Evolutionary conservation across 2,113 vertebrate genomes (phyloP).

Genomic region (Platysteira castanea): DNA sequence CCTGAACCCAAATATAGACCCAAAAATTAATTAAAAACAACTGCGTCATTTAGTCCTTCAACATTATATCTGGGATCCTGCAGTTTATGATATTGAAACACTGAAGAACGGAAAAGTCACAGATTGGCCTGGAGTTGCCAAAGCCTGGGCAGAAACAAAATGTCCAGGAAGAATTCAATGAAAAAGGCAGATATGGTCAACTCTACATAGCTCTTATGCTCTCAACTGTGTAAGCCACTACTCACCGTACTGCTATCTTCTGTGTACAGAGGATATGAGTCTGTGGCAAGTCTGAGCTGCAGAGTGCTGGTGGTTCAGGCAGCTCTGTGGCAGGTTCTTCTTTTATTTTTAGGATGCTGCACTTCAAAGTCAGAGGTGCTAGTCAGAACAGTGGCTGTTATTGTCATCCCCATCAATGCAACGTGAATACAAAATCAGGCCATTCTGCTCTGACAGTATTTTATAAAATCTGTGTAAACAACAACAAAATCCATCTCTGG

Average conservation of each 20-base stretch:
- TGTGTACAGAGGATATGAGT: not conserved
- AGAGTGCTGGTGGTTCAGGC: not conserved
- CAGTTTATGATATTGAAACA: not conserved
- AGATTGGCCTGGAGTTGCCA: not conserved
- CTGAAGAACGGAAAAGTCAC: not conserved
- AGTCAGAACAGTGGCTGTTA: not conserved
- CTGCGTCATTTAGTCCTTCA: not conserved
- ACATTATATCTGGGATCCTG: not conserved
- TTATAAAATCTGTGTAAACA: not conserved
- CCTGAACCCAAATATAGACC: not conserved
- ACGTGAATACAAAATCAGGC: not conserved
- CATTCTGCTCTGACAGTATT: not conserved
- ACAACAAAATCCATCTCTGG: not conserved
- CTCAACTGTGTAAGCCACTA: not conserved
- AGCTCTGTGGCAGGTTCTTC: not conserved
- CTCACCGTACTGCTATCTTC: rapidly evolving
- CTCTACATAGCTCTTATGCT: not conserved
- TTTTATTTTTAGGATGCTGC: not conserved
- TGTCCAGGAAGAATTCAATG: not conserved
- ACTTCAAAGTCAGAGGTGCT: not conserved
- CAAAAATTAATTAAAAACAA: not conserved
- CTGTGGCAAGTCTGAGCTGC: not conserved
- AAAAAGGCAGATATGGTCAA: not conserved
- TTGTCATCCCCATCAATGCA: not conserved
- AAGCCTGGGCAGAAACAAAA: not conserved